Percentiles rank a stretch among this genome's conserved stretches.
Evolutionary conservation across 2,113 vertebrate species (phyloP).

Genomic region (Cynocephalus volans): DNA sequence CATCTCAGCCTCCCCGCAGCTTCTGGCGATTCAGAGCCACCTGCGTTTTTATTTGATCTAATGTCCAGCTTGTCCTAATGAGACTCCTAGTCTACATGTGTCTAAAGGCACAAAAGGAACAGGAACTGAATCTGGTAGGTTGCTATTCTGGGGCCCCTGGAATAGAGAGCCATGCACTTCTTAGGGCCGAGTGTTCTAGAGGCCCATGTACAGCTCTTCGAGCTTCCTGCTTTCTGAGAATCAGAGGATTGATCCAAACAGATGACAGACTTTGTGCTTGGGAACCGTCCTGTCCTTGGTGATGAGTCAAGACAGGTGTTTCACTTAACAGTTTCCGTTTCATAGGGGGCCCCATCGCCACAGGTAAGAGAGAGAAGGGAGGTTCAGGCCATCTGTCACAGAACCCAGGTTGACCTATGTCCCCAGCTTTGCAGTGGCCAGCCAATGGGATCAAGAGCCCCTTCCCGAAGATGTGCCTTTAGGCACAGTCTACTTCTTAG

Average conservation of each 20-base stretch:
- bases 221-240: background rate
- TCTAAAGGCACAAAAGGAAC: background rate
- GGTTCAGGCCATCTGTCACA: rapidly evolving
- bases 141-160: background rate
- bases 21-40: background rate
- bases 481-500: background rate
- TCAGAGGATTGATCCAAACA: background rate
- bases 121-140: background rate
- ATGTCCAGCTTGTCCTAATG: background rate
- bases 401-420: rapidly evolving
- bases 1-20: background rate
- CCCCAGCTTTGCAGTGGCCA: background rate
- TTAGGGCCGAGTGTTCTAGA: background rate
- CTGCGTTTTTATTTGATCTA: background rate
- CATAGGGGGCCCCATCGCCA: rapidly evolving
- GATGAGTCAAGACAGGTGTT: background rate
- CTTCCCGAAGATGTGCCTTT: background rate
- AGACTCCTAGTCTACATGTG: background rate
- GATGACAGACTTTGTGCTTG: background rate
- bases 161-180: background rate
- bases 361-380: background rate
- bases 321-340: background rate
- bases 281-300: background rate
- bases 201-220: background rate
- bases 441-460: background rate